phyloP scores from a whole-genome alignment of 2,113 vertebrate genomes.

The Pagrus major region DNA sequence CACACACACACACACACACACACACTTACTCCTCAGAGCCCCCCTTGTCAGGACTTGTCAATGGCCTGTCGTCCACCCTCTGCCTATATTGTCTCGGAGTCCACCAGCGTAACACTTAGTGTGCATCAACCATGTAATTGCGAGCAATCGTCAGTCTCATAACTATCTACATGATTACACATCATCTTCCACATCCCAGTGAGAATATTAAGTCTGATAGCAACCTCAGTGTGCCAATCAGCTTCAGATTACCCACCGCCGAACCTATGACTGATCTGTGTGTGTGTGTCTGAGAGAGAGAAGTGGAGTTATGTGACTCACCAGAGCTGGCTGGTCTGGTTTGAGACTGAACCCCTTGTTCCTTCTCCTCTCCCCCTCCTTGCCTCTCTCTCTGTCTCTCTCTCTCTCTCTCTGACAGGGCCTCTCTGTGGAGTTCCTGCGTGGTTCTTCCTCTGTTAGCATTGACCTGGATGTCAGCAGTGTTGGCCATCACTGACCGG shows the following conservation, averaged over 20 bases:
- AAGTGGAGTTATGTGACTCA: slow-evolving; percentile 37
- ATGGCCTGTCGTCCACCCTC: slow-evolving; percentile 36
- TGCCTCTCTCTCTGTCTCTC: slow-evolving; percentile 7
- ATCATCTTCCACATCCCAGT: slow-evolving; percentile 64
- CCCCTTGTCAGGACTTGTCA: slow-evolving; percentile 49
- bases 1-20: neutral
- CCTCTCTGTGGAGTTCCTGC: slow-evolving; percentile 82
- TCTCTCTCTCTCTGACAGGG: slow-evolving; percentile 69
- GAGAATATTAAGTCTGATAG: slow-evolving; percentile 56
- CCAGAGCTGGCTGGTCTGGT: slow-evolving; percentile 37
- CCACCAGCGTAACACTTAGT: slow-evolving; percentile 56
- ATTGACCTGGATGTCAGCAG: slow-evolving; percentile 99
- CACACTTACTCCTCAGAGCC: slow-evolving; percentile 24
- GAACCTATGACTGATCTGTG: slow-evolving; percentile 32
- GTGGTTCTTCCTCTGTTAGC: slow-evolving; percentile 93
- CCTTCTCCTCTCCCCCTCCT: slow-evolving; percentile 22
- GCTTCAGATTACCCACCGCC: slow-evolving; percentile 36
- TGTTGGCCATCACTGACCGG: slow-evolving; percentile 98
- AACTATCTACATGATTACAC: slow-evolving; percentile 73
- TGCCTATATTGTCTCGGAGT: slow-evolving; percentile 46
- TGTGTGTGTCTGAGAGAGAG: slow-evolving; percentile 15
- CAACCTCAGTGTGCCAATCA: slow-evolving; percentile 53
- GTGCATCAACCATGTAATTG: slow-evolving; percentile 69
- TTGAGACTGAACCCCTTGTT: slow-evolving; percentile 59
- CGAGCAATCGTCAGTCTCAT: slow-evolving; percentile 67